phyloP scores from a whole-genome alignment of 2,888 invertebrate genomes.

The Cheiracanthium punctorium region DNA sequence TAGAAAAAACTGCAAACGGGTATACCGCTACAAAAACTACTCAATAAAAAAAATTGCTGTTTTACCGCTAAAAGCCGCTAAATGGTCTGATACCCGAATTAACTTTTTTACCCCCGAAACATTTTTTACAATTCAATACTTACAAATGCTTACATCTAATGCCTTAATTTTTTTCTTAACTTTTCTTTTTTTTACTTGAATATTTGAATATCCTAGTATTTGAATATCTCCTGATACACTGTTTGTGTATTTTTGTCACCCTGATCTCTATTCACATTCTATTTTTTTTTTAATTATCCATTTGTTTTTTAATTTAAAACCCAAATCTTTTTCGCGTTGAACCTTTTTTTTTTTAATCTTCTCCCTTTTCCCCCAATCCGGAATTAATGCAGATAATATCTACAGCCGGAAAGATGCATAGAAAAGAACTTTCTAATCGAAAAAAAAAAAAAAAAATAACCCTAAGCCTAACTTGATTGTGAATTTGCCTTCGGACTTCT shows the following conservation, averaged over 20 bases:
- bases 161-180: neutral
- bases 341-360: neutral
- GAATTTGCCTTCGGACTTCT: conserved; percentile 52
- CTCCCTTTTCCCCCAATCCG: conserved; percentile 21
- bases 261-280: neutral
- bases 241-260: neutral
- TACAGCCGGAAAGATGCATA: conserved; percentile 6
- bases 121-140: no score
- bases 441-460: conserved; percentile 11
- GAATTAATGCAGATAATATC: conserved; percentile 68
- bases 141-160: no score
- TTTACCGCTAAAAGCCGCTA: no score
- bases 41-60: no score
- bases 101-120: no score
- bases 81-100: no score
- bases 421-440: conserved; percentile 3
- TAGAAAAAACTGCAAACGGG: no score
- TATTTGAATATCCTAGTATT: conserved; percentile 4
- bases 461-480: conserved; percentile 61
- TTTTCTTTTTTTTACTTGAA: no score
- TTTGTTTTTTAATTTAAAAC: neutral
- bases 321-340: conserved; percentile 1
- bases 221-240: conserved; percentile 40
- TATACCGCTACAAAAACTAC: no score
- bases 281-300: neutral